Conservation (phyloP, 2,113 vertebrate genomes). For the Mystacornis crossleyi region DNA sequence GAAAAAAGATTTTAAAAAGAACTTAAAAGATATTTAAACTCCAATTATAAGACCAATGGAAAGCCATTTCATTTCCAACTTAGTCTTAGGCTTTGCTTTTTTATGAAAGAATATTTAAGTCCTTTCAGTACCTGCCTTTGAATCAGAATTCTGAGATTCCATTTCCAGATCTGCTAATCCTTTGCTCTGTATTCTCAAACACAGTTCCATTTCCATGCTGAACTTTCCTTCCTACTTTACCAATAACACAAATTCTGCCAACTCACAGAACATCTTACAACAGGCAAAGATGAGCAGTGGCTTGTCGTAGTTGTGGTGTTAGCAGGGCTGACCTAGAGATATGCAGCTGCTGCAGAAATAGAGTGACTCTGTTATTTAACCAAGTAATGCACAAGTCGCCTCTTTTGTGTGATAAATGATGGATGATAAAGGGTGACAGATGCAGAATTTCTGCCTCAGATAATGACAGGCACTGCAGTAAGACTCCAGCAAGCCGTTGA, state of each 20-base stretch:
- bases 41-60: not conserved
- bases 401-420: not conserved
- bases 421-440: not conserved
- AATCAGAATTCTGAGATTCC: not conserved
- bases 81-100: not conserved
- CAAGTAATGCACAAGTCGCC: not conserved
- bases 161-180: not conserved
- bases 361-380: not conserved
- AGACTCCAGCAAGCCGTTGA: not conserved
- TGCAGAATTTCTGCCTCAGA: not conserved
- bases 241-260: not conserved
- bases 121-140: not conserved
- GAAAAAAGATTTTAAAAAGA: not conserved
- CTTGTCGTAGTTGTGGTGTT: rapidly evolving
- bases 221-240: not conserved
- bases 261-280: not conserved
- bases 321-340: not conserved
- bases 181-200: not conserved
- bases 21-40: not conserved
- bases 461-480: not conserved
- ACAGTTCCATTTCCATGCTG: not conserved
- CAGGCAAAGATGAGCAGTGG: not conserved
- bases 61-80: not conserved
- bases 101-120: not conserved
- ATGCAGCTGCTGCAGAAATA: not conserved